phyloP scores from a whole-genome alignment of 53 echinoderm and acorn worm genomes.

The Arbacia lixula region DNA sequence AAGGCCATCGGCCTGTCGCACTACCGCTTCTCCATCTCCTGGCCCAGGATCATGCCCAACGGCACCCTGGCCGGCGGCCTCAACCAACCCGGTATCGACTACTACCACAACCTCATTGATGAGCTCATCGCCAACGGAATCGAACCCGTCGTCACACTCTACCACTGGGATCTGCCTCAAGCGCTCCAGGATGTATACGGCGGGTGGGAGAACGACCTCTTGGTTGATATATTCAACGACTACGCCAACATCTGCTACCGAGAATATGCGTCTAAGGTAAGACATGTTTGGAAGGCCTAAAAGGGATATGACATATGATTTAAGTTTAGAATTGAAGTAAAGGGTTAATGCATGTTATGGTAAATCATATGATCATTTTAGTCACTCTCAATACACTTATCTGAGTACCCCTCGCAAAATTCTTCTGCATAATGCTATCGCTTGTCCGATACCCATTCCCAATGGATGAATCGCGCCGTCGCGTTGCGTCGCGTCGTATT shows the following conservation, averaged over 20 bases:
- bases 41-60: slow-evolving; percentile 73
- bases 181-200: slow-evolving; percentile 68
- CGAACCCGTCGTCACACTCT: slow-evolving; percentile 87
- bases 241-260: slow-evolving; percentile 85
- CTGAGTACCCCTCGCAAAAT: too few relatives aligned
- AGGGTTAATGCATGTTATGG: too few relatives aligned
- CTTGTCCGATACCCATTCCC: too few relatives aligned
- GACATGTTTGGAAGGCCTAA: not conserved
- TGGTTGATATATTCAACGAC: slow-evolving; percentile 81
- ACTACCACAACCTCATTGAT: slow-evolving; percentile 76
- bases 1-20: slow-evolving; percentile 73
- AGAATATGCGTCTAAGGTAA: slow-evolving; percentile 34
- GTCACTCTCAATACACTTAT: too few relatives aligned
- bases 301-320: not conserved
- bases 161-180: slow-evolving; percentile 96
- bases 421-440: too few relatives aligned
- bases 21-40: slow-evolving; percentile 92
- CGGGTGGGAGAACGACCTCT: slow-evolving; percentile 84
- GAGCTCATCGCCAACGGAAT: slow-evolving; percentile 74
- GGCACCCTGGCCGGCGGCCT: slow-evolving; percentile 59
- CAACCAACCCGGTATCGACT: slow-evolving; percentile 71
- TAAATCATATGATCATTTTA: too few relatives aligned
- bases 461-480: too few relatives aligned
- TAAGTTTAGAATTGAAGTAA: not conserved
- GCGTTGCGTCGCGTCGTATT: too few relatives aligned